Evolutionary conservation across 2,888 invertebrate genomes (phyloP), one percentile per base, ranked within the genome.

Genomic region (Tethea ocularis): DNA sequence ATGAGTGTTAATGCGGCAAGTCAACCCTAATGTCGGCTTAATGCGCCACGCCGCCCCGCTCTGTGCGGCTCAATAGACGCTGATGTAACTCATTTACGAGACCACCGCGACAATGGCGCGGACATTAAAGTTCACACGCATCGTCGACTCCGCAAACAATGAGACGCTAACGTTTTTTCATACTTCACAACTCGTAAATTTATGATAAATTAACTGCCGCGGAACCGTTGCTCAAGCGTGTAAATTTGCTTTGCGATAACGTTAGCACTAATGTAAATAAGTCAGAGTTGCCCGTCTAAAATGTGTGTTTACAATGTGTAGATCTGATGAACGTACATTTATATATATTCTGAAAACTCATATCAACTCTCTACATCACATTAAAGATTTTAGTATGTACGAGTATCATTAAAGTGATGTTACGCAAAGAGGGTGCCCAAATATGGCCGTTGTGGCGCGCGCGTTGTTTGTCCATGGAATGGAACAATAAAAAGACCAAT

Each of bases 81-180:
- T 72, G 78, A 80, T 80, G 82, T 73, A 72, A 71, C 76, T 78
- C 82, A 76, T 76, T 83, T 79, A 77, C 64, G 69, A 65, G 58
- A 63, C 67, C 57, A 63, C 67, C 56, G 67, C 73, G 67, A 78
- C 76, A 81, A 81, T 78, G 68, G 69, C 66, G 60, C 61, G 60
- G 71, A 74, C 72, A 74, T 69, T 66, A 64, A 75, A 77, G 78
- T 84, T 88, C 88, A 84, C 88, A 89, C 86, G 88, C 84, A 79
- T 80, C 80, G 79, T 66, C 77, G 72, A 71, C 76, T 78, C 59
- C 66, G 69, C 79, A 78, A 84, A 87, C 83, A 86, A 83, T 79
- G 80, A 76, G 72, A 75, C 66, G 70, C 64, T 74, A 75, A 78
- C 68, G 76, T 78, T 78, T 85, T 81, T 83, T 78, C 69, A 72